These are phyloP conservation scores for Scleropages formosus DNA, from an alignment of 2,797 vertebrate genomes.

Conservation along the genomic window DNA sequence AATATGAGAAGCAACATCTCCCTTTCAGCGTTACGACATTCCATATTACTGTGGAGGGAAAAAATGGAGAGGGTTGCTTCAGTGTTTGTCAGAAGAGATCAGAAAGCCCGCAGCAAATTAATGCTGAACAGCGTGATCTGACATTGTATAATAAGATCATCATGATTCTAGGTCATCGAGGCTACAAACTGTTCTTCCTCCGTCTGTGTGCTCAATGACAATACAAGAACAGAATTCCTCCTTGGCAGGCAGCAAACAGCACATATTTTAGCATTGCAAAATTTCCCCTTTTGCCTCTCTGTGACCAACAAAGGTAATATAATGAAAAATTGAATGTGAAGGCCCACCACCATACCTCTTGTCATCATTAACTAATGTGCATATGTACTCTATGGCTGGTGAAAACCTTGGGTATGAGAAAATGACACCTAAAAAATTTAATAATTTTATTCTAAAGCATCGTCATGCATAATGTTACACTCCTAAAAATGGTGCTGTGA, in stretches of 20 bases:
- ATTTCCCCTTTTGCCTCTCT: background rate
- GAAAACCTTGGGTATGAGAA: too few species aligned
- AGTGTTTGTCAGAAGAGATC: background rate
- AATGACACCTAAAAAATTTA: too few species aligned
- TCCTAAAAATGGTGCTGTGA: too few species aligned
- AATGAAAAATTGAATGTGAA: background rate
- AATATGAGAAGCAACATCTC: too few species aligned
- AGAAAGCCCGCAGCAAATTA: background rate
- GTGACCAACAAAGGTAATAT: background rate
- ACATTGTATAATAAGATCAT: conserved; percentile 17
- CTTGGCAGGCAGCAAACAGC: background rate
- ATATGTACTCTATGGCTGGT: too few species aligned
- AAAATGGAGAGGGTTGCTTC: background rate
- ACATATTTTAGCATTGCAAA: background rate
- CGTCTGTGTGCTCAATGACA: background rate
- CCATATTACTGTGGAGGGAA: background rate
- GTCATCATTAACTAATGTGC: too few species aligned
- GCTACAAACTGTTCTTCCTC: background rate
- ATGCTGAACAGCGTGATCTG: background rate
- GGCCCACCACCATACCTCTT: background rate
- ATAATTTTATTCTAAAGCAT: too few species aligned
- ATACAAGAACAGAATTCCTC: background rate
- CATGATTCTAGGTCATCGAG: conserved; percentile 17
- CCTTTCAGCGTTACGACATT: background rate
- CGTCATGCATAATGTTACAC: too few species aligned